phyloP scores from a whole-genome alignment of 2,888 invertebrate genomes.

The Drosophila mercatorum region DNA sequence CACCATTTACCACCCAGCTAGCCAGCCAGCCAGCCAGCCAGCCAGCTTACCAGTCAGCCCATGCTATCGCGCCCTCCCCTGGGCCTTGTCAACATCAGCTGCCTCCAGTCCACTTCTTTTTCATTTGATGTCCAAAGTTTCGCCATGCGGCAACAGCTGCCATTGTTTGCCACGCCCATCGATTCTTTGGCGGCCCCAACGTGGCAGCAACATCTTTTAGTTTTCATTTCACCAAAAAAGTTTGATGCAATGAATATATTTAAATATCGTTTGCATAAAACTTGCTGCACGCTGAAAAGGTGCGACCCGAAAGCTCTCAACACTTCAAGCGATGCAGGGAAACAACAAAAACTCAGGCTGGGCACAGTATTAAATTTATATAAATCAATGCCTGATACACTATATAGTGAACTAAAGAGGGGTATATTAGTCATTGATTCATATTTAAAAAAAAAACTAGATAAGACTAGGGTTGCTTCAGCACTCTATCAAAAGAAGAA shows the following conservation, averaged over 20 bases:
- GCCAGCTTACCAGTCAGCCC: neutral
- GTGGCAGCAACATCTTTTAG: constrained; percentile 6
- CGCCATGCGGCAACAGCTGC: constrained; percentile 64
- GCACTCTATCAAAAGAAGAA: neutral
- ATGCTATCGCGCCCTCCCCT: neutral
- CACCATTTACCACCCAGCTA: constrained; percentile 13
- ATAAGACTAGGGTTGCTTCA: neutral
- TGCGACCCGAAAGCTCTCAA: constrained; percentile 3
- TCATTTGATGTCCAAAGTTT: constrained; percentile 56
- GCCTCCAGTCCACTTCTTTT: constrained; percentile 22
- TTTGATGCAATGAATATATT: constrained; percentile 71
- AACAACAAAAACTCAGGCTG: constrained; percentile 18
- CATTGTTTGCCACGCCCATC: constrained; percentile 33
- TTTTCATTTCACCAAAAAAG: constrained; percentile 33
- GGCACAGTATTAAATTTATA: constrained; percentile 59
- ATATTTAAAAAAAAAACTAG: neutral
- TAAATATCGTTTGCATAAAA: constrained; percentile 67
- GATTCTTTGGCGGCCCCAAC: neutral
- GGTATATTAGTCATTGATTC: neutral
- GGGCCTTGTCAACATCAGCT: constrained; percentile 70
- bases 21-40: neutral
- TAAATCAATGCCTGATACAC: constrained; percentile 48
- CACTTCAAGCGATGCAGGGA: neutral
- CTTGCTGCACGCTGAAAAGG: constrained; percentile 28
- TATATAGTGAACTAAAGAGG: no score